A percentile compares a stretch with the other conserved stretches of the same genome.
phyloP scores from a whole-genome alignment of 2,888 invertebrate species.

The Rosalia funebris region DNA sequence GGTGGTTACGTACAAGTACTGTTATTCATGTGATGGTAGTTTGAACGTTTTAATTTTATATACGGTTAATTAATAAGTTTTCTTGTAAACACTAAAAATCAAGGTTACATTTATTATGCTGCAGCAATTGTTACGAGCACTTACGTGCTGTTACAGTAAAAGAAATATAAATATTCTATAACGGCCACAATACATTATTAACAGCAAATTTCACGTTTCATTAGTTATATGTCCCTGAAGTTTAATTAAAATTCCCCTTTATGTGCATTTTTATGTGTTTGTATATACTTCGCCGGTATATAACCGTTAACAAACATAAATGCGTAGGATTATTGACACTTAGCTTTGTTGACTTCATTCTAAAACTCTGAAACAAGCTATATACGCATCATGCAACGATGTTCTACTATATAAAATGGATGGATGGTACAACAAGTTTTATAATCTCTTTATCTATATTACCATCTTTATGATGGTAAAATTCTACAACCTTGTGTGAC shows the following conservation, averaged over 20 bases:
- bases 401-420: no score
- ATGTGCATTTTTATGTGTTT: conserved; percentile 10
- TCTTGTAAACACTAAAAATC: conserved; percentile 3
- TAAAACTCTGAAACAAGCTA: no score
- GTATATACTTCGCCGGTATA: background rate
- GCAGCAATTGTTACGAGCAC: background rate
- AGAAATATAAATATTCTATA: conserved; percentile 3
- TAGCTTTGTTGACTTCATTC: background rate
- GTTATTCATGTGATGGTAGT: background rate
- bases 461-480: no score
- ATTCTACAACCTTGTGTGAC: no score
- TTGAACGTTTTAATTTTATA: conserved; percentile 2
- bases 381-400: no score
- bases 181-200: conserved; percentile 13
- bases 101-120: conserved; percentile 10
- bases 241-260: conserved; percentile 15
- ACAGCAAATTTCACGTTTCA: conserved; percentile 16
- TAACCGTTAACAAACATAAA: background rate
- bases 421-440: no score
- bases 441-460: no score
- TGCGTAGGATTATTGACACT: background rate
- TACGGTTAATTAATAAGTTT: background rate
- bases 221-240: conserved; percentile 14
- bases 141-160: conserved; percentile 1
- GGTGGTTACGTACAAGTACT: no score